Evolutionary conservation across 2,113 vertebrate genomes (phyloP).

Genomic region (Saguinus imperator): DNA sequence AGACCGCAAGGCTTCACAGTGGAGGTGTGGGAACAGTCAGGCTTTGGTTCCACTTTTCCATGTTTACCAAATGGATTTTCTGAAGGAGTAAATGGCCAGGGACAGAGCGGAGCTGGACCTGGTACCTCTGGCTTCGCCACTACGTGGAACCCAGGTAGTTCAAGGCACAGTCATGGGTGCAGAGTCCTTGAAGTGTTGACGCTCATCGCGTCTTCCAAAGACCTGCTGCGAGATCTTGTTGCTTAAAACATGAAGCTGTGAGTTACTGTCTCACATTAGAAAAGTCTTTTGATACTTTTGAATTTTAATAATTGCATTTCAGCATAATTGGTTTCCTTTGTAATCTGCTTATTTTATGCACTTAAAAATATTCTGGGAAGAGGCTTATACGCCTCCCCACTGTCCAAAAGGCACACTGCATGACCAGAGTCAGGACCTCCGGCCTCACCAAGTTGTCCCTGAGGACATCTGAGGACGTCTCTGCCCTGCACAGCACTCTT

Average conservation of each 20-base stretch:
- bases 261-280: no score
- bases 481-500: background rate
- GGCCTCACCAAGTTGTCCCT: background rate
- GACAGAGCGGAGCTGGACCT: background rate
- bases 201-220: background rate
- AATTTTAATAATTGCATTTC: background rate
- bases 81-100: no score
- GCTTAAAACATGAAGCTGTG: no score
- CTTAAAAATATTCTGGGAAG: background rate
- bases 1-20: no score
- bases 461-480: background rate
- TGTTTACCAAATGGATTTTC: no score
- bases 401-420: background rate
- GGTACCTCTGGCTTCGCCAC: background rate
- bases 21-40: background rate
- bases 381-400: no score
- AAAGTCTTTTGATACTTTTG: background rate
- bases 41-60: background rate
- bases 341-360: background rate
- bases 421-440: no score
- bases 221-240: no score
- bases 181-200: no score
- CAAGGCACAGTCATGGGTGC: background rate
- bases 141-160: no score
- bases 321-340: background rate